These are phyloP conservation scores for Phrynosoma platyrhinos DNA, from an alignment of 2,113 vertebrate species.

Conservation along the genomic window DNA sequence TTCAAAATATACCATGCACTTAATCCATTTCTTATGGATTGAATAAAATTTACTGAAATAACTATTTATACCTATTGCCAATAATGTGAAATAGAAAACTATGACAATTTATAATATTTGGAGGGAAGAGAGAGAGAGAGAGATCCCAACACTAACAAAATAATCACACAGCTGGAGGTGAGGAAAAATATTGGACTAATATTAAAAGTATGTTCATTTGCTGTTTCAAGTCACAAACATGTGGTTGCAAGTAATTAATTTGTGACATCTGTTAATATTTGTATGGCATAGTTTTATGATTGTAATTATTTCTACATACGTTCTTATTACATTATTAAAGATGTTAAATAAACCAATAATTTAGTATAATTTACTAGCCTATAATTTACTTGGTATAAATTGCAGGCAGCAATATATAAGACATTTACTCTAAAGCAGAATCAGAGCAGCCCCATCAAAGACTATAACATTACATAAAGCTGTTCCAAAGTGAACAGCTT, in stretches of 20 bases:
- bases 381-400: neutral
- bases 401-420: slow-evolving; percentile 2
- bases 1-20: neutral
- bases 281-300: slow-evolving; percentile 18
- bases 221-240: neutral
- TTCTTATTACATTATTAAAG: slow-evolving; percentile 11
- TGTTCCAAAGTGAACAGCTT: neutral
- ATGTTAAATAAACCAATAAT: slow-evolving; percentile 15
- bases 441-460: neutral
- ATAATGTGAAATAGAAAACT: slow-evolving; percentile 9
- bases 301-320: slow-evolving; percentile 9
- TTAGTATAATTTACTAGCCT: slow-evolving; percentile 14
- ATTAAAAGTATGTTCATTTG: slow-evolving; percentile 1
- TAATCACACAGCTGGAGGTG: neutral
- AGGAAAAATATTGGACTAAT: slow-evolving; percentile 14
- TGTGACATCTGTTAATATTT: slow-evolving; percentile 30
- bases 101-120: neutral
- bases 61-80: neutral
- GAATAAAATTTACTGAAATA: neutral
- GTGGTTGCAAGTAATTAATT: slow-evolving; percentile 17
- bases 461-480: neutral
- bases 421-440: neutral
- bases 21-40: neutral
- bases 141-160: neutral
- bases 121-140: neutral